Evolutionary conservation across 2,113 vertebrate genomes (phyloP).

Genomic region (Falcunculus frontatus): DNA sequence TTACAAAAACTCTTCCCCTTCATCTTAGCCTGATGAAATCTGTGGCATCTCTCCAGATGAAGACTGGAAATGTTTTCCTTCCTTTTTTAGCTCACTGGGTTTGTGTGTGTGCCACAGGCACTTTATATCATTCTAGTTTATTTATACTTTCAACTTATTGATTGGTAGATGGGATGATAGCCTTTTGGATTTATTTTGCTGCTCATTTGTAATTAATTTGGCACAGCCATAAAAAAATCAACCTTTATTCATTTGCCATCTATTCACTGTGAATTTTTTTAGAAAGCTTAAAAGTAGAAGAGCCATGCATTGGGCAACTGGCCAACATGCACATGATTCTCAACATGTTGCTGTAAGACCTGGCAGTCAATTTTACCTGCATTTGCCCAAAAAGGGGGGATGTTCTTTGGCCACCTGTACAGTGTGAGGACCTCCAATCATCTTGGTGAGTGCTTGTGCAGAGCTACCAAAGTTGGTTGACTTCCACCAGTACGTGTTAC

Average conservation of each 20-base stretch:
- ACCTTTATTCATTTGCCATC: slow-evolving; percentile 6
- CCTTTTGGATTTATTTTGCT: slow-evolving; percentile 18
- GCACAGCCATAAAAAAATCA: not conserved
- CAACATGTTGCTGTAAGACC: not conserved
- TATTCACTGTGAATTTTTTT: not conserved
- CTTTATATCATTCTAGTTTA: slow-evolving; percentile 8
- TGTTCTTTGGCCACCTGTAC: not conserved
- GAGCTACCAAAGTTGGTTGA: not conserved
- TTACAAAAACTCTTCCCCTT: slow-evolving; percentile 31
- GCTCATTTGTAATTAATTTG: slow-evolving; percentile 52
- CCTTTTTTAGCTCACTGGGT: slow-evolving; percentile 33
- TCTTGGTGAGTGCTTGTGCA: not conserved
- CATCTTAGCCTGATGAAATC: slow-evolving; percentile 41
- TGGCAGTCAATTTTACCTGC: not conserved
- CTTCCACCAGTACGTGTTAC: not conserved
- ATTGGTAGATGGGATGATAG: slow-evolving; percentile 18
- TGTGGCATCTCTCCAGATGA: slow-evolving; percentile 30
- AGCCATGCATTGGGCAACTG: not conserved
- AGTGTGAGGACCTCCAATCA: not conserved
- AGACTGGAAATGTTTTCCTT: slow-evolving; percentile 42
- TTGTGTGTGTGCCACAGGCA: slow-evolving; percentile 6
- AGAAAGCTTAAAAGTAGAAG: not conserved
- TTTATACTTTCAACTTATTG: slow-evolving; percentile 42
- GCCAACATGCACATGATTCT: accelerated
- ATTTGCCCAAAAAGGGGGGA: not conserved